A percentile compares a stretch with the other conserved stretches of the same genome.
Evolutionary conservation across 2,888 invertebrate species (phyloP).

Genomic region (Parapristionchus giblindavisi): DNA sequence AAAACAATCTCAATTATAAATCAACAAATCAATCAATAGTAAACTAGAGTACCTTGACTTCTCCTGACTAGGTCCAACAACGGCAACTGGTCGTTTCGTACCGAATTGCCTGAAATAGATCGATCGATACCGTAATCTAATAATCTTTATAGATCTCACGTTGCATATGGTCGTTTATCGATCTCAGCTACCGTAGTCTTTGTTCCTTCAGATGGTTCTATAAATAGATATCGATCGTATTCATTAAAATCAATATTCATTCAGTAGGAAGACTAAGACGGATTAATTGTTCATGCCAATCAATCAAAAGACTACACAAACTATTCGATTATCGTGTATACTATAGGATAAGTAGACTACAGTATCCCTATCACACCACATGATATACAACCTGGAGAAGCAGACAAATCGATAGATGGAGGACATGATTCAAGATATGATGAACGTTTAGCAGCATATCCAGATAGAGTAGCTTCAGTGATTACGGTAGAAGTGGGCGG

Average conservation of each 20-base stretch:
- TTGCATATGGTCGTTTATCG: conserved; percentile 15
- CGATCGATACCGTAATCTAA: too few relatives aligned
- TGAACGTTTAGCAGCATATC: background rate
- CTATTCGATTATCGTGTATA: too few relatives aligned
- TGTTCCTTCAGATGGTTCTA: too few relatives aligned
- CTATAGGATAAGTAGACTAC: conserved; percentile 3
- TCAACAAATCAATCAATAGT: too few relatives aligned
- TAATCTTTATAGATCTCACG: too few relatives aligned
- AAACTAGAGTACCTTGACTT: conserved; percentile 24
- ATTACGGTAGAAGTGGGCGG: conserved; percentile 20
- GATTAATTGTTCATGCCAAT: too few relatives aligned
- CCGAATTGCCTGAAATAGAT: conserved; percentile 36
- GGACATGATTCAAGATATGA: conserved; percentile 28
- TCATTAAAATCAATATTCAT: too few relatives aligned
- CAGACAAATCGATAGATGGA: conserved; percentile 20
- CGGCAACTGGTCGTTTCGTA: conserved; percentile 30
- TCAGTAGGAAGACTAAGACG: too few relatives aligned
- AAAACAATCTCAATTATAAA: too few relatives aligned
- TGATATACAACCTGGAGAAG: conserved; percentile 30
- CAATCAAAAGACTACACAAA: too few relatives aligned
- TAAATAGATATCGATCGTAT: too few relatives aligned
- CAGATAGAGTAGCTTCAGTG: conserved; percentile 19
- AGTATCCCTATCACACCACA: conserved; percentile 22
- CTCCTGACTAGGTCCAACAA: conserved; percentile 34
- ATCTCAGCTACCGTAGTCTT: conserved; percentile 35